These are phyloP conservation scores for Corticium candelabrum DNA, from an alignment of 37 sponge, comb jelly and placozoan genomes.

Conservation along the genomic window DNA sequence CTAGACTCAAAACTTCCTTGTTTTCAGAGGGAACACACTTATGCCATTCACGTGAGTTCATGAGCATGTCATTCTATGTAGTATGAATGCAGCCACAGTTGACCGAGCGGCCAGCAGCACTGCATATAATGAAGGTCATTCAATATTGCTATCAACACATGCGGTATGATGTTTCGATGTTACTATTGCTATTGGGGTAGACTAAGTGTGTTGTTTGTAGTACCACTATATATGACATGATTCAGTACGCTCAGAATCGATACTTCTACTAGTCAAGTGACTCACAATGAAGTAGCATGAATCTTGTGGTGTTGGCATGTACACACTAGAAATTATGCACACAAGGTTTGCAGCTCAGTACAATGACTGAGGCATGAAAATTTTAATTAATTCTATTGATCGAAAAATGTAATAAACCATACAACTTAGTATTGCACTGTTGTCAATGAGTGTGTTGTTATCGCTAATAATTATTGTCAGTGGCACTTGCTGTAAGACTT, in stretches of 20 bases:
- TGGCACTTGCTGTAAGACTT: too few species aligned
- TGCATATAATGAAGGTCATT: constrained; percentile 46
- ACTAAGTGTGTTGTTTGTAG: not conserved
- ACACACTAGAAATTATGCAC: too few species aligned
- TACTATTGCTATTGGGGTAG: not conserved
- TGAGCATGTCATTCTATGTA: constrained; percentile 8
- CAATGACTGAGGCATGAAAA: too few species aligned
- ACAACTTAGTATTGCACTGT: too few species aligned
- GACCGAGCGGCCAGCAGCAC: constrained; percentile 59
- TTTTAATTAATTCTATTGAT: too few species aligned
- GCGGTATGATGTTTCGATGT: constrained; percentile 39
- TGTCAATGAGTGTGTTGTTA: too few species aligned
- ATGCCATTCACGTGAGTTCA: constrained; percentile 43
- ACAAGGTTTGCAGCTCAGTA: too few species aligned
- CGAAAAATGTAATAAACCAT: too few species aligned
- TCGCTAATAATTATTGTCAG: too few species aligned
- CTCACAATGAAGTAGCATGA: too few species aligned
- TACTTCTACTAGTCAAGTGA: not conserved
- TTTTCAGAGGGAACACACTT: constrained; percentile 87
- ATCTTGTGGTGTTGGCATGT: too few species aligned
- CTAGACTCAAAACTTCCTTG: constrained; percentile 93
- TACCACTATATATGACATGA: not conserved
- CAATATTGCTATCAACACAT: constrained; percentile 53
- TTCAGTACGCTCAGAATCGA: not conserved
- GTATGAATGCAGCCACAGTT: constrained; percentile 49